Evolutionary conservation across 2,113 vertebrate species (phyloP), one percentile per base, ranked within the genome.

Genomic region (Vulpes ferrilata): DNA sequence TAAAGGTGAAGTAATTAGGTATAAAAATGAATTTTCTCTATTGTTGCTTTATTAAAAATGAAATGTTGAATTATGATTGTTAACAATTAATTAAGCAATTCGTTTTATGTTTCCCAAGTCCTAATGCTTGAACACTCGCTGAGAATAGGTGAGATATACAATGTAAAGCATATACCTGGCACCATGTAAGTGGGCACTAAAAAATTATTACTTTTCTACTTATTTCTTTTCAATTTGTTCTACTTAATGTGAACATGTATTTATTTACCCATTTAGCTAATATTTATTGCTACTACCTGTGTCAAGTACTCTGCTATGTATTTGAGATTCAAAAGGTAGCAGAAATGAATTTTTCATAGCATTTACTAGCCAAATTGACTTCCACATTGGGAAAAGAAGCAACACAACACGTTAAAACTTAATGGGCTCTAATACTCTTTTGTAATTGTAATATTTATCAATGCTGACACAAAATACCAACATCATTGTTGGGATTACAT

Each of bases 21-120:
- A 71, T 94, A 43, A 97, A 93, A 94, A 90, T 55, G 3, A 51
- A 22, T 57, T 51, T 73, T 57, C 22, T 95, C 53, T 79, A 2
- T 81, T 79, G 19, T 59, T 90, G 20, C 12, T 89, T 90, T 89
- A 71, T 95, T 97, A 53, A 93, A 86, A 95, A 95, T 65, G 6
- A 88, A 64, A 87, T 48, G 8, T 57, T 78, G 30, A 91, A 35
- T 79, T 91, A 16, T 85, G 3, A 78, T 88, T 81, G 11, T 59
- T 87, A 69, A 51, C 38, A 83, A 53, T 93, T 88, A 86, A 94
- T 87, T 80, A 73, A 92, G 16, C 1, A 73, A 35, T 65, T 85
- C 3, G 81, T 74, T 78, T 96, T 90, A 80, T 2, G 69, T 60
- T 96, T 88, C 2, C 20, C 30, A 78, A 51, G 43, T 78, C 74